Conservation (phyloP, 2,113 vertebrate genomes). For the Oreotrochilus melanogaster region DNA sequence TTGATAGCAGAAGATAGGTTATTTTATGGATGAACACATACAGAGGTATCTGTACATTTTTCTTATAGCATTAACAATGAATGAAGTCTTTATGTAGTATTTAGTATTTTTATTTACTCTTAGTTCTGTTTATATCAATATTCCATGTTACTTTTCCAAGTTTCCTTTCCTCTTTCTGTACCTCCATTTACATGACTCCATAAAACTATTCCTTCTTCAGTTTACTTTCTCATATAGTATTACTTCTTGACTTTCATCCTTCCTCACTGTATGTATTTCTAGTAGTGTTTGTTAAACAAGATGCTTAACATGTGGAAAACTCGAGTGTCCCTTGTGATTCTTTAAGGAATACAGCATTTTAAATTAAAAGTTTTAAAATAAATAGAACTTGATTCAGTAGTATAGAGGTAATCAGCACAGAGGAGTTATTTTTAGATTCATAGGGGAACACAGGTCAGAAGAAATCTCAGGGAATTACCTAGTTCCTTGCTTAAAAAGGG, state of each 20-base stretch:
- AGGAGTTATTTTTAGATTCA: not conserved
- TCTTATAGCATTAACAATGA: not conserved
- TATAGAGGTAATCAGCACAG: not conserved
- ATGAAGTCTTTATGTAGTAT: not conserved
- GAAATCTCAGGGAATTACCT: not conserved
- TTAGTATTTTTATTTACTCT: not conserved
- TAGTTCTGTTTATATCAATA: not conserved
- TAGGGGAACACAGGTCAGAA: not conserved
- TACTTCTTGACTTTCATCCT: not conserved
- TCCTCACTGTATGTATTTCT: not conserved
- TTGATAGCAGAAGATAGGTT: not conserved
- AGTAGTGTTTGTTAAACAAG: not conserved
- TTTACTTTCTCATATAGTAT: not conserved
- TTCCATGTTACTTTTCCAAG: not conserved
- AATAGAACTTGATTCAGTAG: not conserved
- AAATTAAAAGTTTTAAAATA: not conserved
- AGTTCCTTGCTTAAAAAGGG: not conserved
- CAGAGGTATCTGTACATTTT: not conserved
- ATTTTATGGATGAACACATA: not conserved
- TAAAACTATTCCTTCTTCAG: not conserved
- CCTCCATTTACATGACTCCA: not conserved
- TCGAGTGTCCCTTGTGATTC: not conserved
- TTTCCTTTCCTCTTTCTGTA: not conserved
- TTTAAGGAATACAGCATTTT: not conserved
- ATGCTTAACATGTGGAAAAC: not conserved